Conservation (phyloP, 2,113 vertebrate species). For the Pionites leucogaster region DNA sequence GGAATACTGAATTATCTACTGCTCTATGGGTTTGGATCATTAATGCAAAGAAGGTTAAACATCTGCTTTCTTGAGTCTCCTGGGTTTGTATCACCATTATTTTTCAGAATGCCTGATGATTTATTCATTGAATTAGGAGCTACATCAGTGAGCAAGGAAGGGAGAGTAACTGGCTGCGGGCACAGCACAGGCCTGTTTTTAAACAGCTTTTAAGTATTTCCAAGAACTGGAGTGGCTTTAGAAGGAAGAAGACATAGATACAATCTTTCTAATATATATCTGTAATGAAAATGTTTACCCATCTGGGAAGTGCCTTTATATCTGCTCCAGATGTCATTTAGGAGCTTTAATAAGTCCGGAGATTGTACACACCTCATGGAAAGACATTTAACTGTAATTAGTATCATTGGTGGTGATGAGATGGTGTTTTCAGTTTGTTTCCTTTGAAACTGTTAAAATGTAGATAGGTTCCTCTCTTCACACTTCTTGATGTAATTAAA, state of each 20-base stretch:
- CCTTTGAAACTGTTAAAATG: not conserved
- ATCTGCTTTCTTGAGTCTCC: slow-evolving; percentile 8
- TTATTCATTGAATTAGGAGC: slow-evolving; percentile 56
- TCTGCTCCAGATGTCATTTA: not conserved
- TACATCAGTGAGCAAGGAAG: slow-evolving; percentile 18
- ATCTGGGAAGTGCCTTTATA: not conserved
- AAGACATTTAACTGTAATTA: not conserved
- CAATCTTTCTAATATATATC: not conserved
- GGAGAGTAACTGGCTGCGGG: not conserved
- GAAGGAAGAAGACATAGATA: not conserved
- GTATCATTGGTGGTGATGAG: not conserved
- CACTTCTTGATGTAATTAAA: not conserved
- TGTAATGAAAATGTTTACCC: not conserved
- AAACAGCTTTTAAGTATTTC: not conserved
- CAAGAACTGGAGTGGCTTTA: not conserved
- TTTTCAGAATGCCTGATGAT: slow-evolving; percentile 18
- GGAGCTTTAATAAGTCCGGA: not conserved
- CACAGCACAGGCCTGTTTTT: not conserved
- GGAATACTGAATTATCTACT: not conserved
- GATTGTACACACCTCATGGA: not conserved
- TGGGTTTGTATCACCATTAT: not conserved
- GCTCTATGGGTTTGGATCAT: not conserved
- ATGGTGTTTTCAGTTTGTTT: not conserved
- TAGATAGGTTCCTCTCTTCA: not conserved
- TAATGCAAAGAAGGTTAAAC: slow-evolving; percentile 16